Evolutionary conservation across 92 coral and sea anemone genomes (phyloP).

Genomic region (Phenganax stokvisi): DNA sequence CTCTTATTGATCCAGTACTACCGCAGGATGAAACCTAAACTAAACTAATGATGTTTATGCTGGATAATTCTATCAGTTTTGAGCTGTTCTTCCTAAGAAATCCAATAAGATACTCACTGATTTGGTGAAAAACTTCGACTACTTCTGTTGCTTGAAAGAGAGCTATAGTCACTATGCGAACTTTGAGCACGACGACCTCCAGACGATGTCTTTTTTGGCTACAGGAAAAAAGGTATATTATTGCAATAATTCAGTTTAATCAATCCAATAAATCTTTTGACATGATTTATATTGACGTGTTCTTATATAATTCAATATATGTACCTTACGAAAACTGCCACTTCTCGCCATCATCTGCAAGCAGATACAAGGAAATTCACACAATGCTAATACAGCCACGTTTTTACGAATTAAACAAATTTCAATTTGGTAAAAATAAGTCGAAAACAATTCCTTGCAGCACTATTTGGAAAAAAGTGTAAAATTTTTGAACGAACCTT

Average conservation of each 20-base stretch:
- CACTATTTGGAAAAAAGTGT: no score
- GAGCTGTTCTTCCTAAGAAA: not conserved
- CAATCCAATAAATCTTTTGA: not conserved
- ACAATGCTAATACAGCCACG: not conserved
- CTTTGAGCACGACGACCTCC: conserved; percentile 67
- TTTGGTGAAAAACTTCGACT: conserved; percentile 93
- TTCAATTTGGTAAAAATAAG: no score
- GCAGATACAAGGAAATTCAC: not conserved
- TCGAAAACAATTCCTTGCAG: no score
- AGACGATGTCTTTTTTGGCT: conserved; percentile 59
- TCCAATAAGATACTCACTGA: conserved; percentile 53
- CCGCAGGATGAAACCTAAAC: not conserved
- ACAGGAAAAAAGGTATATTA: not conserved
- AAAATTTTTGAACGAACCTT: conserved; percentile 50
- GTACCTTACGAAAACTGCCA: conserved; percentile 40
- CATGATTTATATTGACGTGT: no score
- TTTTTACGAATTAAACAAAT: conserved; percentile 23
- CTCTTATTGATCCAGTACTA: not conserved
- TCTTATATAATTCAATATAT: not conserved
- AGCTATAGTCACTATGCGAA: conserved; percentile 85
- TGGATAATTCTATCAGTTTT: no score
- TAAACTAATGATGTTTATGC: no score
- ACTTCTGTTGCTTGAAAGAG: conserved; percentile 58
- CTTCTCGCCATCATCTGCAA: conserved; percentile 42
- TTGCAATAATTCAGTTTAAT: not conserved